phyloP scores from a whole-genome alignment of 2,888 invertebrate species.

The Drosophila rubida region DNA sequence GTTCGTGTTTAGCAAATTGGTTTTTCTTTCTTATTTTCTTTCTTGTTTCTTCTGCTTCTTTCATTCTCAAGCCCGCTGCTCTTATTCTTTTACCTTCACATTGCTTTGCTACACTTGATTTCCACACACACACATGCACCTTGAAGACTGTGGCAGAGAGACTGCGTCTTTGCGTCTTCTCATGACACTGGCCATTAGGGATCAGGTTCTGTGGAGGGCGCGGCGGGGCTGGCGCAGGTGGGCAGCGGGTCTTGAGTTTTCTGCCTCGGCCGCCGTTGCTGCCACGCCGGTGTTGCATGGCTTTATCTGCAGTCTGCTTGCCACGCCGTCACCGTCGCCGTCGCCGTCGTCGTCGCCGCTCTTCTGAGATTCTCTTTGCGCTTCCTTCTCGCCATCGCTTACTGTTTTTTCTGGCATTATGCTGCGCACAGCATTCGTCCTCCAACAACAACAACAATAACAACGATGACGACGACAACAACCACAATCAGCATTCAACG shows the following conservation, averaged over 20 bases:
- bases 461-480: slow-evolving; percentile 34
- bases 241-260: slow-evolving; percentile 45
- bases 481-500: slow-evolving; percentile 30
- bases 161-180: slow-evolving; percentile 49
- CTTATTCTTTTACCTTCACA: slow-evolving; percentile 69
- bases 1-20: not conserved
- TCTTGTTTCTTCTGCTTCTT: slow-evolving; percentile 48
- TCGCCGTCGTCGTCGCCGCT: slow-evolving; percentile 17
- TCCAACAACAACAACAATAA: slow-evolving; percentile 58
- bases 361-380: slow-evolving; percentile 34
- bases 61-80: slow-evolving; percentile 55
- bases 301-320: slow-evolving; percentile 62
- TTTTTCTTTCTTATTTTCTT: slow-evolving; percentile 68
- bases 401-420: slow-evolving; percentile 67
- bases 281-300: slow-evolving; percentile 67
- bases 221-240: slow-evolving; percentile 64
- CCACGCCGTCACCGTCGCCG: not conserved
- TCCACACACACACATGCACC: slow-evolving; percentile 60
- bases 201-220: slow-evolving; percentile 66
- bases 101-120: slow-evolving; percentile 77
- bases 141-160: slow-evolving; percentile 10
- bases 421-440: slow-evolving; percentile 73
- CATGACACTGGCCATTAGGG: slow-evolving; percentile 75
- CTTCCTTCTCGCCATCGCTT: slow-evolving; percentile 27
- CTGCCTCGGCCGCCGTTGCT: slow-evolving; percentile 41